Percentiles rank a stretch among this genome's conserved stretches.
Evolutionary conservation across 1,140 invertebrate species (phyloP).

Genomic region (Cheumatopsyche charites): DNA sequence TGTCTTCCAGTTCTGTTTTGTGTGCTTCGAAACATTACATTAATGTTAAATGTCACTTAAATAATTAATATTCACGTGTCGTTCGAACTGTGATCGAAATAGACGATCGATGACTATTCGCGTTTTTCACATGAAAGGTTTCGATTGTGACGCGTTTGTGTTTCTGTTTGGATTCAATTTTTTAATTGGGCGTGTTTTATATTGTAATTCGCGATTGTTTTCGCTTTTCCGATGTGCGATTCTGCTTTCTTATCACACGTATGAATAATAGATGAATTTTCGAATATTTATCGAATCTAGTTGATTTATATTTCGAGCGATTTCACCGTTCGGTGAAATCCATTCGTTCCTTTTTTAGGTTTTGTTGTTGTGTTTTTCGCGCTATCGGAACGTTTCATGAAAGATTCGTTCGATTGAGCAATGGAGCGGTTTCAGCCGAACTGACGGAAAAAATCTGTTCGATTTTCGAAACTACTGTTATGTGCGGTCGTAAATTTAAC

Average conservation of each 20-base stretch:
- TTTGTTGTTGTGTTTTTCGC: background rate
- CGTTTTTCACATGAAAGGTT: too few relatives aligned
- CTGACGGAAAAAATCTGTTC: background rate
- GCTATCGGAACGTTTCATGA: background rate
- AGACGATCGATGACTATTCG: too few relatives aligned
- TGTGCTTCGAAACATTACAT: too few relatives aligned
- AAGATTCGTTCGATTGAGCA: too few relatives aligned
- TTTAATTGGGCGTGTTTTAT: too few relatives aligned
- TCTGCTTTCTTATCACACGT: background rate
- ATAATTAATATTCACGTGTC: too few relatives aligned
- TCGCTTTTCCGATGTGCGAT: background rate
- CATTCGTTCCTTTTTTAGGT: background rate
- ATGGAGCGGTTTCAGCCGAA: background rate
- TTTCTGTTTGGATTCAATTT: too few relatives aligned
- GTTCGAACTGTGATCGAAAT: too few relatives aligned
- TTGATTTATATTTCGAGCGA: conserved; percentile 5
- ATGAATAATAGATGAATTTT: background rate
- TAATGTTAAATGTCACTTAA: too few relatives aligned
- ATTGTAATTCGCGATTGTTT: background rate
- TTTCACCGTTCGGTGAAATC: too few relatives aligned
- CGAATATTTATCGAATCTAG: background rate
- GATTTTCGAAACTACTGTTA: conserved; percentile 23
- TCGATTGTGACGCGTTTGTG: too few relatives aligned
- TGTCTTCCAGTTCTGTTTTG: background rate
- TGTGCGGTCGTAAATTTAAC: conserved; percentile 32